phyloP scores from a whole-genome alignment of 2,888 invertebrate species.

The Pilophorus perplexus region DNA sequence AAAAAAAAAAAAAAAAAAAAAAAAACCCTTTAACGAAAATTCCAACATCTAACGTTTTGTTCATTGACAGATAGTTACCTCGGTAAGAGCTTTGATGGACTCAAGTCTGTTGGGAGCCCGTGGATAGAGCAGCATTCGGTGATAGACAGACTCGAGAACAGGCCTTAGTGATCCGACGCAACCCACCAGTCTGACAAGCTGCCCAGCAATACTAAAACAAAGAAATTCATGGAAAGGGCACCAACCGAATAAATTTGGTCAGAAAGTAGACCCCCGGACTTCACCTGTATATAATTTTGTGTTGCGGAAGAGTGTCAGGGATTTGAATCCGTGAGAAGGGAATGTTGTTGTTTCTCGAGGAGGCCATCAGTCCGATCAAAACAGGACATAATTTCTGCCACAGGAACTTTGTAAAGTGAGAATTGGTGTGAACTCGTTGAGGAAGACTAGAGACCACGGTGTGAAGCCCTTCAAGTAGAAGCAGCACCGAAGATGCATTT shows the following conservation, averaged over 20 bases:
- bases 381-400: conserved; percentile 94
- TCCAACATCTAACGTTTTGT: neutral
- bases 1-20: no score
- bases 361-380: conserved; percentile 80
- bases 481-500: conserved; percentile 62
- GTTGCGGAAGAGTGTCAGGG: conserved; percentile 70
- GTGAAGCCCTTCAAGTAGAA: conserved; percentile 81
- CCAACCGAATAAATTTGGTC: no score
- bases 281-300: conserved; percentile 86
- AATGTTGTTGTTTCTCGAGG: conserved; percentile 78
- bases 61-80: conserved; percentile 54
- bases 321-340: conserved; percentile 56
- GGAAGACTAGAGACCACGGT: conserved; percentile 81
- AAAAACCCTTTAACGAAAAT: no score
- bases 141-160: conserved; percentile 88
- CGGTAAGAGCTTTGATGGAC: conserved; percentile 76
- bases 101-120: conserved; percentile 81
- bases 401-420: conserved; percentile 81
- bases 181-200: conserved; percentile 83
- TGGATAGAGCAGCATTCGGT: conserved; percentile 86
- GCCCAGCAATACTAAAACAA: conserved; percentile 74
- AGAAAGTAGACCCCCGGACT: neutral
- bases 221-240: no score
- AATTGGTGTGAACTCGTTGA: conserved; percentile 76
- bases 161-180: conserved; percentile 82